Conservation (phyloP, 2,797 vertebrate genomes). For the Spinus pinus region DNA sequence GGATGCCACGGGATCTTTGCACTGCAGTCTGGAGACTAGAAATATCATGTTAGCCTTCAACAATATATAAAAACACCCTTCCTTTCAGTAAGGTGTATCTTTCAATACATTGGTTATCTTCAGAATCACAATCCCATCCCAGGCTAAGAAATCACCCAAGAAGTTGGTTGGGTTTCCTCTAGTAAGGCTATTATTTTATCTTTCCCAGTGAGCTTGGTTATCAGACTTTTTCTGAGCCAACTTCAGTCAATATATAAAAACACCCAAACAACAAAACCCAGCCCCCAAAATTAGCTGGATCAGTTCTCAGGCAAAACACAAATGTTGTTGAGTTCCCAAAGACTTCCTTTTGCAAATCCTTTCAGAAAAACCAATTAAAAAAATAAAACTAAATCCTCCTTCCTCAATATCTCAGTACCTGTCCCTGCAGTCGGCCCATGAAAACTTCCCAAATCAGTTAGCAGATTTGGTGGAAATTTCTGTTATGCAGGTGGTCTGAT, state of each 20-base stretch:
- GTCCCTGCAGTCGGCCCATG: not conserved
- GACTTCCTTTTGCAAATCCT: not conserved
- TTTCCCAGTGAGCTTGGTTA: not conserved
- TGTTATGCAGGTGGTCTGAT: not conserved
- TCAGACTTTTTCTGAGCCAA: not conserved
- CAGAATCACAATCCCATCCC: not conserved
- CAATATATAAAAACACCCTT: not conserved
- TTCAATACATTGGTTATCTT: not conserved
- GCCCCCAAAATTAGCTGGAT: not conserved
- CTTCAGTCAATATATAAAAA: not conserved
- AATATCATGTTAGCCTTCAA: not conserved
- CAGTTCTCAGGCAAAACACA: not conserved
- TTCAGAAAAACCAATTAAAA: not conserved
- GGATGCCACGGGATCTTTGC: not conserved
- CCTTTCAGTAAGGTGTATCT: not conserved
- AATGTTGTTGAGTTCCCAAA: not conserved
- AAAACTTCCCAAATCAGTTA: not conserved
- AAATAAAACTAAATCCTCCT: not conserved
- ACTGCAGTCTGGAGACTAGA: not conserved
- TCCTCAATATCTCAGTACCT: not conserved
- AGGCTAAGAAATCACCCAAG: not conserved
- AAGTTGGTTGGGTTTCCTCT: not conserved
- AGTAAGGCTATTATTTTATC: not conserved
- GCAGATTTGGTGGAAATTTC: not conserved
- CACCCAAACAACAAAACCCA: not conserved